Conservation (phyloP, 1,140 invertebrate genomes). For the Sogatella furcifera region DNA sequence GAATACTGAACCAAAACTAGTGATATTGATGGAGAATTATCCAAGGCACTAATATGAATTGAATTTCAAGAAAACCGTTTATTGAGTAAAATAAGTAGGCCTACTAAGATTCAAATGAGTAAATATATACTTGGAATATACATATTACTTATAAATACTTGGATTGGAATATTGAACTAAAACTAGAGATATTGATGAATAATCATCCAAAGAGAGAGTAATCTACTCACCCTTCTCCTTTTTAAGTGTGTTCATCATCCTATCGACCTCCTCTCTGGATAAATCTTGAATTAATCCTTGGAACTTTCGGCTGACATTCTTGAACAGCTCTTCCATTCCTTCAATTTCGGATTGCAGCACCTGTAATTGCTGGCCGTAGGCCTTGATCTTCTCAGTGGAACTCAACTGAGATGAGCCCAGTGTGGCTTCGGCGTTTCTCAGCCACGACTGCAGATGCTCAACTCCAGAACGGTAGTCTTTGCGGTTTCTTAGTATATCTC, state of each 20-base stretch:
- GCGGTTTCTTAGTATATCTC: conserved; percentile 69
- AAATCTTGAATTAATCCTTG: conserved; percentile 82
- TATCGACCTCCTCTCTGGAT: conserved; percentile 79
- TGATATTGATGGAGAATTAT: no score
- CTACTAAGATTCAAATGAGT: no score
- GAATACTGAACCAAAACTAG: no score
- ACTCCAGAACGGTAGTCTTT: conserved; percentile 71
- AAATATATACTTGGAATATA: no score
- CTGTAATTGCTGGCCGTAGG: conserved; percentile 68
- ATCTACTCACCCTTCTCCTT: conserved; percentile 56
- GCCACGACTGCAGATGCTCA: conserved; percentile 64
- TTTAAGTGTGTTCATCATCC: conserved; percentile 80
- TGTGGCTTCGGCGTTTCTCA: conserved; percentile 60
- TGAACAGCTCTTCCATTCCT: conserved; percentile 79
- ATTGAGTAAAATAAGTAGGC: no score
- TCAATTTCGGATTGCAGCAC: conserved; percentile 65
- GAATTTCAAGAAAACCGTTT: no score
- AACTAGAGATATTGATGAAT: no score
- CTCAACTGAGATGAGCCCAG: conserved; percentile 53
- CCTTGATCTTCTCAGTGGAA: conserved; percentile 62
- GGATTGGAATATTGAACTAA: no score
- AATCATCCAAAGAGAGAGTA: not conserved
- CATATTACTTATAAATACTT: no score
- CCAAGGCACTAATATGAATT: no score
- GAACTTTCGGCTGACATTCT: conserved; percentile 78